Base-by-base conservation (phyloP, 2,113 vertebrate species). In the Prinia subflava region DNA sequence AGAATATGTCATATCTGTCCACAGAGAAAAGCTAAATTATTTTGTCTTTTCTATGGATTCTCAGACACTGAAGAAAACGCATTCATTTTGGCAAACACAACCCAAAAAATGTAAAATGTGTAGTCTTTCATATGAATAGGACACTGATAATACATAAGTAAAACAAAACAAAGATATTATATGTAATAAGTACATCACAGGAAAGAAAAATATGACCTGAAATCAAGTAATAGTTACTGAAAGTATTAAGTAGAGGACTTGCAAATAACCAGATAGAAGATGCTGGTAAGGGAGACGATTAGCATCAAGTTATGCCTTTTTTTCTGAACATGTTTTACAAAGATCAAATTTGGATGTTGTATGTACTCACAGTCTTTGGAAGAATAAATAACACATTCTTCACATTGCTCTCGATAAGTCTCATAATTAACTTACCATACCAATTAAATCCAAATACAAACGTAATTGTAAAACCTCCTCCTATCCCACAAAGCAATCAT, bases 391-490 rank as follows among this genome's bases (percentile, higher is more conserved):
- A 97, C 97, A 97, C 77, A 88, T 97, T 96, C 89, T 96, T 92
- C 78, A 97, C 60, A 92, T 42, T 89, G 73, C 64, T 96, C 78
- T 96, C 87, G 79, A 77, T 96, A 98, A 97, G 97, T 96, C 70
- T 94, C 80, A 77, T 78, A 91, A 57, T 94, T 96, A 96, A 97
- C 93, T 96, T 97, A 97, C 63, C 69, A 94, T 91, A 97, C 79
- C 96, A 96, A 98, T 98, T 97, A 97, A 98, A 96, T 96, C 94
- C 97, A 97, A 98, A 97, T 83, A 97, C 87, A 98, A 97, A 97
- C 77, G 95, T 97, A 97, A 96, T 87, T 94, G 94, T 94, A 93
- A 97, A 98, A 94, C 65, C 82, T 97, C 47, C 74, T 97, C 37
- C 71, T 95, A 95, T 95, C 83, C 88, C 94, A 97, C 91, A 97